Evolutionary conservation across 2,113 vertebrate genomes (phyloP), one percentile per base, ranked within the genome.

Genomic region (Saccopteryx leptura): DNA sequence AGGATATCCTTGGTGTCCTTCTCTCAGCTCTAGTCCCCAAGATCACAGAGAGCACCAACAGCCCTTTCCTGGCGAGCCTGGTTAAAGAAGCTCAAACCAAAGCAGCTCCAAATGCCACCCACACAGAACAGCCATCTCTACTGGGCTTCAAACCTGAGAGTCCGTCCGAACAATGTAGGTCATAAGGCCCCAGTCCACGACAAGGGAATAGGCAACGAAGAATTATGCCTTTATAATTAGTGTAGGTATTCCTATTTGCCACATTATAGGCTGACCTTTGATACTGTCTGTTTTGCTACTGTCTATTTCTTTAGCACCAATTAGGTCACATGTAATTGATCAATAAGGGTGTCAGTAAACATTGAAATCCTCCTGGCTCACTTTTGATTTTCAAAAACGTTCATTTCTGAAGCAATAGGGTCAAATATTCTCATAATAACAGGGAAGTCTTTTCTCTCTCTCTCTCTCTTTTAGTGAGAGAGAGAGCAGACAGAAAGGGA

Each of bases 91-190:
- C 33, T 90, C 92, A 96, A 18, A 88, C 17, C 66, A 46, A 72
- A 88, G 46, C 91, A 63, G 96, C 95, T 2, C 46, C 31, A 66
- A 6, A 15, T 46, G 14, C 65, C 58, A 68, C 52, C 31, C 15
- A 56, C 79, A 65, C 79, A 88, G 93, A 95, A 52, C 18, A 81
- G 68, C 48, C 74, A 12, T 60, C 91, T 66, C 46, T 21, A 60
- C 18, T 88, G 75, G 93, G 83, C 81, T 7, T 72, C 0, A 80
- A 91, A 82, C 92, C 31, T 74, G 93, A 93, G 0, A 89, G 19
- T 39, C 23, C 60, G 0, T 13, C 89, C 74, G 91, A 2, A 72
- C 96, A 98, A 97, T 93, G 97, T 97, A 96, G 82, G 96, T 46
- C 56, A 54, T 17, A 18, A 94, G 79, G 56, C 11, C 50, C 17